Percentiles rank a stretch among this genome's conserved stretches.
Evolutionary conservation across 2,113 vertebrate genomes (phyloP).

Genomic region (Psettodes erumei): DNA sequence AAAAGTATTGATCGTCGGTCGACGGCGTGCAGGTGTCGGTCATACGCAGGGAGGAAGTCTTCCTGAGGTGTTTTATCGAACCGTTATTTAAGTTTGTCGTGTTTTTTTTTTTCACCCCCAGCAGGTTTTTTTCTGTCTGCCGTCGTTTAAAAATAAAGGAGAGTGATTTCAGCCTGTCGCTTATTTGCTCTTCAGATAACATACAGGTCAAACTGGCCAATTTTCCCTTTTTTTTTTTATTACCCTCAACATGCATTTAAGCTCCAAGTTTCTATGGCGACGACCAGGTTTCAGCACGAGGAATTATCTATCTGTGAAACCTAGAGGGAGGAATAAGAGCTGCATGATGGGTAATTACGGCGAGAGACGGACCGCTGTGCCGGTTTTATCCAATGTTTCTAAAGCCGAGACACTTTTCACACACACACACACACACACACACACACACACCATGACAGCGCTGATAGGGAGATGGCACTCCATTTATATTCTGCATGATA

Average conservation of each 20-base stretch:
- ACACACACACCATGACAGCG: no score
- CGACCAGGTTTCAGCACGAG: slow-evolving; percentile 10
- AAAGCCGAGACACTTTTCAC: slow-evolving; percentile 31
- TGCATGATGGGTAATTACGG: slow-evolving; percentile 51
- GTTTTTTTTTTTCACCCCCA: no score
- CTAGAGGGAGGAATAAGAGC: slow-evolving; percentile 21
- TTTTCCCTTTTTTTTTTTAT: slow-evolving; percentile 16
- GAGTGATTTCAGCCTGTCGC: no score
- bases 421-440: no score
- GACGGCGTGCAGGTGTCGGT: slow-evolving; percentile 24
- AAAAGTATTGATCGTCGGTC: slow-evolving; percentile 46
- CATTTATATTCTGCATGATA: slow-evolving; percentile 19
- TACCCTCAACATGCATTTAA: neutral
- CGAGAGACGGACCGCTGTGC: slow-evolving; percentile 35
- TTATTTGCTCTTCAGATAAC: neutral
- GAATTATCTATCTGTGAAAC: slow-evolving; percentile 48
- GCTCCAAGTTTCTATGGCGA: slow-evolving; percentile 48
- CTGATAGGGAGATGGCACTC: slow-evolving; percentile 25
- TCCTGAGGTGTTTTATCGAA: slow-evolving; percentile 6
- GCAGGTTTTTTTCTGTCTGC: neutral
- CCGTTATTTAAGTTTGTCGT: no score
- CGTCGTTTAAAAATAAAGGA: no score
- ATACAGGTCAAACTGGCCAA: neutral
- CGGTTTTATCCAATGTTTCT: slow-evolving; percentile 31
- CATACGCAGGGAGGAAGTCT: neutral